A percentile compares a stretch with the other conserved stretches of the same genome.
These are phyloP conservation scores for Clavelina lepadiformis DNA, from an alignment of 23 tunicate genomes.

Conservation along the genomic window DNA sequence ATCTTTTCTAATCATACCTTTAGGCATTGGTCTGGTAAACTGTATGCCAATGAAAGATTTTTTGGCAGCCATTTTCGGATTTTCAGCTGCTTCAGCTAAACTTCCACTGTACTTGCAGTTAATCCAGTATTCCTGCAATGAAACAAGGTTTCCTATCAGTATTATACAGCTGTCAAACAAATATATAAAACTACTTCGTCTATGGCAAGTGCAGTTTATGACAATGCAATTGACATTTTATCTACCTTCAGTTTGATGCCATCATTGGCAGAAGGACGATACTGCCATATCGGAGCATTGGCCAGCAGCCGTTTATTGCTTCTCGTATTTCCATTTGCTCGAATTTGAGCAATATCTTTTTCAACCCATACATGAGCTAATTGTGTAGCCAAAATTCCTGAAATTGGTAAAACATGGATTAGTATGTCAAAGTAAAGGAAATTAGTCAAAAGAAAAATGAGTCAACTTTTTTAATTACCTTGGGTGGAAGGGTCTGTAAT, in stretches of 20 bases:
- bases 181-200: background rate
- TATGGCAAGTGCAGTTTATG: background rate
- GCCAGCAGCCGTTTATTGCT: conserved; percentile 42
- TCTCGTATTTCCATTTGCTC: conserved; percentile 72
- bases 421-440: background rate
- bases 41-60: conserved; percentile 70
- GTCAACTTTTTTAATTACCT: background rate
- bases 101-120: conserved; percentile 78
- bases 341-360: conserved; percentile 72
- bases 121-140: conserved; percentile 88
- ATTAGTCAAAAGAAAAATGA: background rate
- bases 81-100: conserved; percentile 59
- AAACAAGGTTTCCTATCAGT: background rate
- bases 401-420: background rate
- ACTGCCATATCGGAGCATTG: conserved; percentile 84
- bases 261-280: conserved; percentile 77
- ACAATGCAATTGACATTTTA: background rate
- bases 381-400: conserved; percentile 70
- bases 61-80: conserved; percentile 70
- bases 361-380: conserved; percentile 76
- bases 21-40: conserved; percentile 68
- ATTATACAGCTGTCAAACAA: background rate
- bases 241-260: conserved; percentile 81
- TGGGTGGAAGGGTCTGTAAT: background rate
- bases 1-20: conserved; percentile 27